phyloP scores from a whole-genome alignment of 2,797 vertebrate genomes.

The Sciaenops ocellatus region DNA sequence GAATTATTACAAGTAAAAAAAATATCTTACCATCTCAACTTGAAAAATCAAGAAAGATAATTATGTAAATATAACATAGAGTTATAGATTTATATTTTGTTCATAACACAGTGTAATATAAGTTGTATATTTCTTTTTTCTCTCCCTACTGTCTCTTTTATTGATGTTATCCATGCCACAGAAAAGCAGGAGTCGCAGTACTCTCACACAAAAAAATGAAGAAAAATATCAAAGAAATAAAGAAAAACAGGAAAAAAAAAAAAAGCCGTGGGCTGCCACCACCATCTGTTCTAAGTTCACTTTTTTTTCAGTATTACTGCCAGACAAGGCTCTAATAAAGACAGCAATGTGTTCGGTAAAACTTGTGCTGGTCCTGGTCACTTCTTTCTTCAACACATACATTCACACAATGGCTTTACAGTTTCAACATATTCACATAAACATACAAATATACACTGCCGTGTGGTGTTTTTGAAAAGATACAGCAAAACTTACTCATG shows the following conservation, averaged over 20 bases:
- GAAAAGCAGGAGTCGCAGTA: conserved; percentile 94
- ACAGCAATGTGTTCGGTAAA: conserved; percentile 98
- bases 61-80: conserved; percentile 99
- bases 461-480: not conserved
- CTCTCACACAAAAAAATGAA: conserved; percentile 91
- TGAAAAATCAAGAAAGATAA: conserved; percentile 99
- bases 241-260: conserved; percentile 81
- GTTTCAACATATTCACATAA: conserved; percentile 50
- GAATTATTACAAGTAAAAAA: conserved; percentile 81
- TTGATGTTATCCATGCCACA: conserved; percentile 99
- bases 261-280: conserved; percentile 92
- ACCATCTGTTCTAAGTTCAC: conserved; percentile 95
- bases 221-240: conserved; percentile 84
- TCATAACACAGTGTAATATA: conserved; percentile 99
- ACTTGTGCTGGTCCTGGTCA: conserved; percentile 80
- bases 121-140: conserved; percentile 99
- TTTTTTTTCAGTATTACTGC: conserved; percentile 99
- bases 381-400: conserved; percentile 72
- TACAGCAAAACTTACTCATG: not conserved
- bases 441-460: conserved; percentile 27
- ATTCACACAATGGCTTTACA: conserved; percentile 44
- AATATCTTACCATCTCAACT: conserved; percentile 97
- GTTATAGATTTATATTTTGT: conserved; percentile 99
- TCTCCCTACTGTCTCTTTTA: conserved; percentile 93
- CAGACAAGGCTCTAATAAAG: conserved; percentile 99